Evolutionary conservation across 2,888 invertebrate genomes (phyloP), one percentile per base, ranked within the genome.

Genomic region (Lasioglossum calceatum): DNA sequence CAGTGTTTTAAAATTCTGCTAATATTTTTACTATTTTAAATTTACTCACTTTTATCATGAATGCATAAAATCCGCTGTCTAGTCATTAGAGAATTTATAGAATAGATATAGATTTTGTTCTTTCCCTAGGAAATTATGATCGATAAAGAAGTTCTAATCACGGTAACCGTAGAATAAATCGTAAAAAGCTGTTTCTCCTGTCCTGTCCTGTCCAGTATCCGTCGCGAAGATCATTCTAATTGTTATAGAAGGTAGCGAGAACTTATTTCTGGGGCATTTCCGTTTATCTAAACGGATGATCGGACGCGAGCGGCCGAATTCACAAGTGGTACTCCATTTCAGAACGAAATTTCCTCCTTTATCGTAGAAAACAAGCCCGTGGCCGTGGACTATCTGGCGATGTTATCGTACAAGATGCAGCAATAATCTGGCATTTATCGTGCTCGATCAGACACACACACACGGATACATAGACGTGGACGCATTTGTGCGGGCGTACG

Each of bases 401-500:
- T 77, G 80, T 85, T 80, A 80, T 79, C 82, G 79, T 4, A n/a
- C 58, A 23, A 82, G 80, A 75, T 74, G 61, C 77, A 74, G 61
- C 80, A 73, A 77, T 88, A 84, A 85, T 88, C 78, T 70, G 71
- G 7, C 73, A 77, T 82, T 89, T 90, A 88, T 91, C 90, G 84
- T 36, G 72, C 61, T 84, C 64, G 32, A 83, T 87, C 86, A 47
- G 86, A 77, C 39, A 71, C 67, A 77, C 81, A 81, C 39, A 71
- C 67, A 77, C 81, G 61, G 54, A 77, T 75, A 81, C 44, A 32
- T 44, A 1, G 23, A 39, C 32, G 44, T 58, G 47, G 42, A 58
- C 50, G 75, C 39, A n/a, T 39, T 16, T 32, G n/a, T 32, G 39
- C 14, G 8, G 19, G 64, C 23, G 23, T 32, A 58, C 54, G 23